Conservation (phyloP, 2,797 vertebrate genomes). For the Rhinophrynus dorsalis region DNA sequence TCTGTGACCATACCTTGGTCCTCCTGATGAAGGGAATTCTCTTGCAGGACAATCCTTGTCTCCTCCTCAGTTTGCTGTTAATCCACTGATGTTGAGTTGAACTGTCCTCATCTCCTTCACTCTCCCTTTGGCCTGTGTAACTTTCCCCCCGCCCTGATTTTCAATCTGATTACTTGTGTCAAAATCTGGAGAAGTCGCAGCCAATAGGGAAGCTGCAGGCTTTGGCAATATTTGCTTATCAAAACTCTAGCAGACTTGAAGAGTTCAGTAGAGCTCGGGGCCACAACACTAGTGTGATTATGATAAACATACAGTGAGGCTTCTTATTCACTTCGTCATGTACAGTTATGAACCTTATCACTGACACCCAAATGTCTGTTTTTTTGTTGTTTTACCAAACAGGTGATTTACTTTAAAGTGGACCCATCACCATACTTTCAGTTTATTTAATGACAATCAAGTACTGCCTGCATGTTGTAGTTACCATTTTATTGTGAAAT, state of each 20-base stretch:
- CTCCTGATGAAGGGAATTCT: too few species aligned
- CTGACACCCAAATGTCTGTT: background rate
- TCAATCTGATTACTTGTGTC: slow-evolving; percentile 84
- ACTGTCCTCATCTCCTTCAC: slow-evolving; percentile 36
- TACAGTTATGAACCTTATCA: slow-evolving; percentile 1
- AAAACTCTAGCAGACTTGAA: slow-evolving; percentile 66
- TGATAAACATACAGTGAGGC: background rate
- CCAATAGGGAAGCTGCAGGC: slow-evolving; percentile 64
- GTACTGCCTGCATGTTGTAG: too few species aligned
- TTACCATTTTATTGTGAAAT: too few species aligned
- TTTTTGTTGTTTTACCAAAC: background rate
- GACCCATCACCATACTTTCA: too few species aligned
- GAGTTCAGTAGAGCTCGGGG: slow-evolving; percentile 54
- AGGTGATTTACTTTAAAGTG: background rate
- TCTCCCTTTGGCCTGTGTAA: slow-evolving; percentile 43
- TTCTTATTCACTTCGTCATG: background rate
- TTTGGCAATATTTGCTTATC: slow-evolving; percentile 74
- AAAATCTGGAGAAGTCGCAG: slow-evolving; percentile 73
- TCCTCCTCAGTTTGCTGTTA: background rate
- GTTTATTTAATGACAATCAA: too few species aligned
- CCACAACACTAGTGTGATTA: background rate
- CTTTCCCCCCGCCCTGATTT: slow-evolving; percentile 78
- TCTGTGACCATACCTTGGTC: too few species aligned
- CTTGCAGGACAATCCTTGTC: background rate
- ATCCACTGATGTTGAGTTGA: background rate